Evolutionary conservation across 1,140 invertebrate genomes (phyloP).

Genomic region (Brachionus asplanchnoidis): DNA sequence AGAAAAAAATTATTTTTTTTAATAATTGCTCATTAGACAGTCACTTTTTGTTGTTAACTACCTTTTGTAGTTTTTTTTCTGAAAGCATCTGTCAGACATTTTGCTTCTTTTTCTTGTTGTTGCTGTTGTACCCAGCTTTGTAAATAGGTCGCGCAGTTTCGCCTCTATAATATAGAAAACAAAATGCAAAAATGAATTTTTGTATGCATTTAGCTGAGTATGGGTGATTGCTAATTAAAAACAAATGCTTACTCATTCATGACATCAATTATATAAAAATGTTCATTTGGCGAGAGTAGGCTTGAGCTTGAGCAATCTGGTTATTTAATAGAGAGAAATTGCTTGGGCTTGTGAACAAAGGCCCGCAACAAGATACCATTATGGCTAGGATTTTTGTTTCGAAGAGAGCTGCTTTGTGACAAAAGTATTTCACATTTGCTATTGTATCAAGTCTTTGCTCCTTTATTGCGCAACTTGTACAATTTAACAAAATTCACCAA

Average conservation of each 20-base stretch:
- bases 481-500: conserved; percentile 13
- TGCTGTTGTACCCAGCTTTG: background rate
- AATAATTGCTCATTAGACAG: background rate
- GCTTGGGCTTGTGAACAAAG: background rate
- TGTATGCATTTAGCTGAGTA: background rate
- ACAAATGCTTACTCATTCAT: conserved; percentile 34
- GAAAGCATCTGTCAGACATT: background rate
- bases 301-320: background rate
- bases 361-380: conserved; percentile 17
- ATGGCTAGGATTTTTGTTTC: background rate
- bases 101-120: too few relatives aligned
- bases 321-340: conserved; percentile 21
- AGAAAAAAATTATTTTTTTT: background rate
- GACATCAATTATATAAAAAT: conserved; percentile 37
- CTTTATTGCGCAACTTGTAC: background rate
- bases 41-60: too few relatives aligned
- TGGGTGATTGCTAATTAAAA: conserved; percentile 30
- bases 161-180: background rate
- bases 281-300: background rate
- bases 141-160: background rate
- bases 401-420: background rate
- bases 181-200: background rate
- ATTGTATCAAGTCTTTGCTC: background rate
- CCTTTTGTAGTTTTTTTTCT: background rate
- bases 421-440: conserved; percentile 24